A percentile compares a stretch with the other conserved stretches of the same genome.
phyloP scores from a whole-genome alignment of 2,113 vertebrate species.

The Crotophaga sulcirostris region DNA sequence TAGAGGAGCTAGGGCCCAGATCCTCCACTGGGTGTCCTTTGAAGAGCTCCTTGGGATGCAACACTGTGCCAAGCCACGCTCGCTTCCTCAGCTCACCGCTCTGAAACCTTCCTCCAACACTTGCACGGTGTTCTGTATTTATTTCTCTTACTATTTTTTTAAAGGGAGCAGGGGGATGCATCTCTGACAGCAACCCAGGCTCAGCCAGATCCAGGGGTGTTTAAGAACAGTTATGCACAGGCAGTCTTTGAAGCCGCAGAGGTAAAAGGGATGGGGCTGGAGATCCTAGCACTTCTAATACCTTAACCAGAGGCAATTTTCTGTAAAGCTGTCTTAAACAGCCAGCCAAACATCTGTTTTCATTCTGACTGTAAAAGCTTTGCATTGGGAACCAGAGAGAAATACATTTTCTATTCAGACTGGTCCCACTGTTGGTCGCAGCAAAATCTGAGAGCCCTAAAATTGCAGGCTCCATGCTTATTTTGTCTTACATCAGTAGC shows the following conservation, averaged over 20 bases:
- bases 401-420: not conserved
- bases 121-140: rapidly evolving
- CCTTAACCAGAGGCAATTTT: not conserved
- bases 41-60: not conserved
- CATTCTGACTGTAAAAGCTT: not conserved
- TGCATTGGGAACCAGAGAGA: not conserved
- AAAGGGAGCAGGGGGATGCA: not conserved
- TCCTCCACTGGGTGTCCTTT: not conserved
- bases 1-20: not conserved
- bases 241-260: not conserved
- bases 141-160: not conserved
- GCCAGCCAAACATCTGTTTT: not conserved
- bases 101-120: not conserved
- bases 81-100: not conserved
- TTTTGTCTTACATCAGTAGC: not conserved
- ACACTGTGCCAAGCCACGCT: not conserved
- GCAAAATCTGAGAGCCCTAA: slow-evolving; percentile 30
- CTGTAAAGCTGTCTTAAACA: not conserved
- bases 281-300: not conserved
- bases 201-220: not conserved
- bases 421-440: not conserved
- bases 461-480: not conserved
- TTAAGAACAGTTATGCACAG: not conserved
- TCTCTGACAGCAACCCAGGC: not conserved
- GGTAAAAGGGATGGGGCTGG: not conserved